Evolutionary conservation across 2,113 vertebrate species (phyloP).

Genomic region (Notarius lentiginosus): DNA sequence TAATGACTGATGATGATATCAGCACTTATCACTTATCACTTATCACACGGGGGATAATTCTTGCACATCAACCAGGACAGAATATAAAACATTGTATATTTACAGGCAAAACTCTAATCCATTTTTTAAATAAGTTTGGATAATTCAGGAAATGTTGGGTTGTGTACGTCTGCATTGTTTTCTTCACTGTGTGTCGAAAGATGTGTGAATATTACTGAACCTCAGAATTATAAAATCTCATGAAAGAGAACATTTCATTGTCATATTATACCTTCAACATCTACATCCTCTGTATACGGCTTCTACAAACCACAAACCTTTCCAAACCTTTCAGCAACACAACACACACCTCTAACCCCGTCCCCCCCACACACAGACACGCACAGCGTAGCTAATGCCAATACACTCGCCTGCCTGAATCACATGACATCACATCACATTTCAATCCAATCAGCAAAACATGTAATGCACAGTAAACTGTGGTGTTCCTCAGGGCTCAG

Average conservation of each 20-base stretch:
- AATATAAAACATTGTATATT: background rate
- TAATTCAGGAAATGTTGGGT: background rate
- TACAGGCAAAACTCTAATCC: background rate
- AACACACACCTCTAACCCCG: background rate
- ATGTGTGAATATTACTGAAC: background rate
- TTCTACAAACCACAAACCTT: background rate
- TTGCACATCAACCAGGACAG: background rate
- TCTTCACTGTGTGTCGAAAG: background rate
- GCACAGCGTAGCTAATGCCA: background rate
- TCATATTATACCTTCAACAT: background rate
- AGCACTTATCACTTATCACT: conserved; percentile 37
- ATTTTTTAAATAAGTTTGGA: background rate
- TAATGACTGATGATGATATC: conserved; percentile 40
- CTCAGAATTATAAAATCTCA: background rate
- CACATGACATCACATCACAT: too few species aligned
- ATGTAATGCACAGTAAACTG: background rate
- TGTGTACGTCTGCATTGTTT: background rate
- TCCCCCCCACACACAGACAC: background rate
- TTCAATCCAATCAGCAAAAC: too few species aligned
- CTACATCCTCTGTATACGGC: background rate
- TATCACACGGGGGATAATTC: conserved; percentile 18
- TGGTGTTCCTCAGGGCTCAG: background rate
- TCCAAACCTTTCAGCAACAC: background rate
- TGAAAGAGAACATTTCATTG: background rate
- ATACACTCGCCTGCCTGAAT: conserved; percentile 7